Evolutionary conservation across 2,888 invertebrate species (phyloP).

Genomic region (Ecdyonurus torrentis): DNA sequence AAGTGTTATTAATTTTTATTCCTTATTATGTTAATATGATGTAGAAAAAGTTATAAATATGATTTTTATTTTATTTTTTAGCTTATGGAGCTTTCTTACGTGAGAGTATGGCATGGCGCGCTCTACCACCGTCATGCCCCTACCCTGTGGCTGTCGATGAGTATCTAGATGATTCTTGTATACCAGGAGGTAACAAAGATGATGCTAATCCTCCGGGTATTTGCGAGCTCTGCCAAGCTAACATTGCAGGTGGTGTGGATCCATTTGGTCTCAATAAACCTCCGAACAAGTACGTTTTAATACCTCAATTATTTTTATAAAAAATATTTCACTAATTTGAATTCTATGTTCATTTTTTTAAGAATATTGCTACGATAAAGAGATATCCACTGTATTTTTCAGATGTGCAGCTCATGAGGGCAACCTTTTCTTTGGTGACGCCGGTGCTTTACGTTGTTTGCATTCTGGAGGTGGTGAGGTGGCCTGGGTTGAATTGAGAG

Average conservation of each 20-base stretch:
- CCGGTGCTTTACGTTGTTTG: conserved; percentile 41
- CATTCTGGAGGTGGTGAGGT: conserved; percentile 33
- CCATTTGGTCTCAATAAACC: background rate
- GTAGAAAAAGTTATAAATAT: background rate
- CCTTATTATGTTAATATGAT: no score
- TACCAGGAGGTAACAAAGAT: conserved; percentile 38
- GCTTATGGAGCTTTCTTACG: background rate
- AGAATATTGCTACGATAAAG: no score
- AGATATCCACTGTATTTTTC: conserved; percentile 12
- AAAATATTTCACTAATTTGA: no score
- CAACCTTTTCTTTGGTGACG: conserved; percentile 40
- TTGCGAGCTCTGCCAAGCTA: background rate
- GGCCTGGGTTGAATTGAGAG: conserved; percentile 38
- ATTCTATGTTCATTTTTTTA: no score
- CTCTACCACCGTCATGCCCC: conserved; percentile 30
- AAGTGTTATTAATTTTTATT: conserved; percentile 12
- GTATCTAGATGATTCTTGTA: conserved; percentile 40
- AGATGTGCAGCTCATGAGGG: conserved; percentile 34
- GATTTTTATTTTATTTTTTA: background rate
- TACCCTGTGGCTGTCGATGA: conserved; percentile 36
- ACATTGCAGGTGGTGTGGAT: background rate
- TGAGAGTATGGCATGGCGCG: background rate
- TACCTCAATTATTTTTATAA: no score
- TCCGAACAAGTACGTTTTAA: background rate
- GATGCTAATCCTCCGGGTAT: conserved; percentile 24